phyloP scores from a whole-genome alignment of 2,797 vertebrate species.

The Trematomus bernacchii region DNA sequence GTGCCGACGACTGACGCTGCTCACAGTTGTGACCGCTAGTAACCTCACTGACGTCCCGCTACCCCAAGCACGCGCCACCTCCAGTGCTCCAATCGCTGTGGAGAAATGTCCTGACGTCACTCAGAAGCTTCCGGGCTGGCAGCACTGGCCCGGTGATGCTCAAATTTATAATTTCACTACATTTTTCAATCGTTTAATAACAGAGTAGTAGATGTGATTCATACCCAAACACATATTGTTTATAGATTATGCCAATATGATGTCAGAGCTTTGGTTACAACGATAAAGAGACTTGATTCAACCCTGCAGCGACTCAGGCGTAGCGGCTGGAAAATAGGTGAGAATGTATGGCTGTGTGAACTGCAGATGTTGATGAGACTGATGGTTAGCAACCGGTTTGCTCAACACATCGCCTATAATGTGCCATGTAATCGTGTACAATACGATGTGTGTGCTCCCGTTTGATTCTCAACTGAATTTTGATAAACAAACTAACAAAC shows the following conservation, averaged over 20 bases:
- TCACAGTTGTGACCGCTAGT: slow-evolving; percentile 82
- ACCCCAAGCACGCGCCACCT: slow-evolving; percentile 90
- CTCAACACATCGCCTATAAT: background rate
- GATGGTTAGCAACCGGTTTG: slow-evolving; percentile 31
- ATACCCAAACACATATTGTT: background rate
- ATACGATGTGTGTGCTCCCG: rapidly evolving
- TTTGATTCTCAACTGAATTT: rapidly evolving
- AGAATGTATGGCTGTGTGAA: slow-evolving; percentile 70
- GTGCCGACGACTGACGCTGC: background rate
- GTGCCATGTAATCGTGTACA: rapidly evolving
- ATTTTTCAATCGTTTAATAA: slow-evolving; percentile 25
- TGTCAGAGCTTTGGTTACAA: background rate
- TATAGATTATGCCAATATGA: background rate
- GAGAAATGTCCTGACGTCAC: slow-evolving; percentile 71
- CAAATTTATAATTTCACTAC: slow-evolving; percentile 53
- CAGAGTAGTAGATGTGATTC: background rate
- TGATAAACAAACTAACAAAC: rapidly evolving
- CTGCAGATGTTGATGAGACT: slow-evolving; percentile 66
- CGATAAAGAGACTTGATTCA: slow-evolving; percentile 20
- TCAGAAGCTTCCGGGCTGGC: slow-evolving; percentile 79
- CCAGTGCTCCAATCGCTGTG: slow-evolving; percentile 83
- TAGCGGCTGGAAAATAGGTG: slow-evolving; percentile 74
- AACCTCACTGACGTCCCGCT: slow-evolving; percentile 84
- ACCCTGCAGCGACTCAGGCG: slow-evolving; percentile 36
- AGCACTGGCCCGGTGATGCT: slow-evolving; percentile 68